These are phyloP conservation scores for Cardinalis cardinalis DNA, from an alignment of 2,113 vertebrate genomes.

Conservation along the genomic window DNA sequence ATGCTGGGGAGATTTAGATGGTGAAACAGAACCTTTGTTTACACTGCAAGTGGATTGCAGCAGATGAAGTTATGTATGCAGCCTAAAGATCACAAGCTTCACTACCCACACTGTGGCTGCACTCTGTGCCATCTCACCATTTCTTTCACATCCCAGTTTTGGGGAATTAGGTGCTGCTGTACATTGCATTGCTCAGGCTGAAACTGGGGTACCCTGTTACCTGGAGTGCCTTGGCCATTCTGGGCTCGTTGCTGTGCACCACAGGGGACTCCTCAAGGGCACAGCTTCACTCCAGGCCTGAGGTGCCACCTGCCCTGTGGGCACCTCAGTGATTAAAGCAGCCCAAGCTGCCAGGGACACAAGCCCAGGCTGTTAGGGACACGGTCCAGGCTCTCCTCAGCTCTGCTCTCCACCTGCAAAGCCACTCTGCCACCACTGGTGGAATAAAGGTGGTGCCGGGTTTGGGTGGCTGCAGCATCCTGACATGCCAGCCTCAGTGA, in stretches of 20 bases:
- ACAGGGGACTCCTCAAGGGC: neutral
- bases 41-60: neutral
- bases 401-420: neutral
- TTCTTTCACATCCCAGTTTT: neutral
- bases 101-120: neutral
- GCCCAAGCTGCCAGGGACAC: neutral
- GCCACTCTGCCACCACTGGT: neutral
- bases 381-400: neutral
- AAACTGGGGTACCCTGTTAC: neutral
- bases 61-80: neutral
- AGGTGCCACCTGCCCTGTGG: neutral
- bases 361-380: neutral
- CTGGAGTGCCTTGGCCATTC: neutral
- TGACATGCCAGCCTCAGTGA: neutral
- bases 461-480: neutral
- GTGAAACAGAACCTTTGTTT: neutral
- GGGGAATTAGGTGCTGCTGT: neutral
- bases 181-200: neutral
- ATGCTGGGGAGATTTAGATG: neutral
- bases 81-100: neutral
- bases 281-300: neutral
- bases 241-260: neutral
- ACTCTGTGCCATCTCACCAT: neutral
- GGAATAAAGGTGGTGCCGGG: rapidly evolving
- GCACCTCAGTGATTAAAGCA: neutral